These are phyloP conservation scores for Apis dorsata DNA, from an alignment of 1,140 invertebrate species.

Conservation along the genomic window DNA sequence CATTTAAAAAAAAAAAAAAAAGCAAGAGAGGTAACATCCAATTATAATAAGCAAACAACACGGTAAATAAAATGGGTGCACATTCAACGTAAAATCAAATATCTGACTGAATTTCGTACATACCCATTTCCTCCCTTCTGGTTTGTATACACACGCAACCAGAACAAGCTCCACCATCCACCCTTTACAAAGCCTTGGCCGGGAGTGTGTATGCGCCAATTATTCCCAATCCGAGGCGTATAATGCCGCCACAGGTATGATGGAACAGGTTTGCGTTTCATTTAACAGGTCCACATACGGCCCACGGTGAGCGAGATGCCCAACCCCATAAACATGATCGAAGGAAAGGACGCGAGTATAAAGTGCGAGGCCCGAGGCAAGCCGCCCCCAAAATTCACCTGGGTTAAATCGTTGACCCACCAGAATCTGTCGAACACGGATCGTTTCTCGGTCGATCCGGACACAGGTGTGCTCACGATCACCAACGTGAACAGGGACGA, in stretches of 20 bases:
- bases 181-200: background rate
- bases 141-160: background rate
- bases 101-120: background rate
- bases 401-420: constrained; percentile 86
- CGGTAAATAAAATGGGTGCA: background rate
- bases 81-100: background rate
- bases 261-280: constrained; percentile 15
- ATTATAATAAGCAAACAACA: background rate
- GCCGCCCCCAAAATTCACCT: constrained; percentile 89
- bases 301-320: constrained; percentile 85
- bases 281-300: constrained; percentile 86
- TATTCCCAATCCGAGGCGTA: background rate
- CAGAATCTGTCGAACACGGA: constrained; percentile 85
- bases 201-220: constrained; percentile 7
- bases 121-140: background rate
- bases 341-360: constrained; percentile 88
- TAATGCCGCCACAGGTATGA: constrained; percentile 12
- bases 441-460: constrained; percentile 87
- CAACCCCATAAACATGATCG: constrained; percentile 84
- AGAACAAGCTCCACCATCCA: too few species aligned
- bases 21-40: background rate
- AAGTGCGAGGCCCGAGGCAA: constrained; percentile 90
- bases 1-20: background rate
- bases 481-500: constrained; percentile 88
- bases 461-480: constrained; percentile 86